Conservation (phyloP, 2,113 vertebrate genomes). For the Aythya baeri region DNA sequence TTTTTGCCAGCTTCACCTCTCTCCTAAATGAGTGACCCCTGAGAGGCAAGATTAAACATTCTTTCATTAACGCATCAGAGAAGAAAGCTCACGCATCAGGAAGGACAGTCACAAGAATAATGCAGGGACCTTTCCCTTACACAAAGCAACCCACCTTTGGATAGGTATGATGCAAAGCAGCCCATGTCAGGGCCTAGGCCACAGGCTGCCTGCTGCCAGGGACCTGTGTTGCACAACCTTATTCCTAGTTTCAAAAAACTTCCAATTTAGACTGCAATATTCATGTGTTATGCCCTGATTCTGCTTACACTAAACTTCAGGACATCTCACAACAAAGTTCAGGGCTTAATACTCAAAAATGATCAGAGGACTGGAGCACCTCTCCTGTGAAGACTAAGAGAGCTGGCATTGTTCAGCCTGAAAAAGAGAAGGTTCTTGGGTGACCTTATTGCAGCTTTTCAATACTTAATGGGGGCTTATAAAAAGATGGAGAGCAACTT, state of each 20-base stretch:
- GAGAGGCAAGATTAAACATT: neutral
- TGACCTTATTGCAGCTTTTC: no score
- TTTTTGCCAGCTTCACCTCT: neutral
- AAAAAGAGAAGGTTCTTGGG: no score
- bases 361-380: no score
- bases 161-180: neutral
- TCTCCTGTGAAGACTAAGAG: no score
- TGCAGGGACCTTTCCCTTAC: neutral
- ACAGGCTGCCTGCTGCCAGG: neutral
- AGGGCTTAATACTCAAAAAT: no score
- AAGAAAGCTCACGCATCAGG: neutral
- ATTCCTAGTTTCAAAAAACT: neutral
- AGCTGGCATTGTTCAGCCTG: no score
- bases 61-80: neutral
- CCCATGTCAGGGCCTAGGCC: accelerated
- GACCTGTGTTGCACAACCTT: neutral
- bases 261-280: neutral
- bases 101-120: accelerated
- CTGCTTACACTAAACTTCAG: neutral
- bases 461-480: no score
- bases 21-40: neutral
- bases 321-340: neutral
- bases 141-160: neutral
- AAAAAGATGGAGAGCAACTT: no score
- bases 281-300: neutral